Conservation (phyloP, 2,113 vertebrate species). For the Columbina picui region DNA sequence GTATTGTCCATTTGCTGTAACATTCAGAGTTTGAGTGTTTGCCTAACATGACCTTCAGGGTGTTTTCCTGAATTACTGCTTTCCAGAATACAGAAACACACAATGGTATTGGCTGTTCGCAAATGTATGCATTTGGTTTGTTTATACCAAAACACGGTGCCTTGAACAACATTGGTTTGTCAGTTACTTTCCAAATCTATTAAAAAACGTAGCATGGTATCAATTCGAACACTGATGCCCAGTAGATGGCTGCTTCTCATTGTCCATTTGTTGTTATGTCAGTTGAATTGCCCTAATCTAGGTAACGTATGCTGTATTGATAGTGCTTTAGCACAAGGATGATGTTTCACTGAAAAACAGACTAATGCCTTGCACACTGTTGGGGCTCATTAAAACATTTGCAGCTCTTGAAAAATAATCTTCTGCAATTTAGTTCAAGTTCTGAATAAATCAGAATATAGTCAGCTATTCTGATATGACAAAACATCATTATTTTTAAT, state of each 20-base stretch:
- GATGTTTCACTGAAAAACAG: background rate
- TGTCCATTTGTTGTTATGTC: background rate
- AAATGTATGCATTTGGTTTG: background rate
- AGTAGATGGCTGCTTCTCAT: background rate
- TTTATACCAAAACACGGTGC: background rate
- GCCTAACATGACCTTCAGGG: background rate
- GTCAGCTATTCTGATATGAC: background rate
- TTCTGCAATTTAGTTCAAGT: background rate
- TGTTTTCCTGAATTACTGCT: background rate
- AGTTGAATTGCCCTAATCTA: background rate
- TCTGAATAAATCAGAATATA: background rate
- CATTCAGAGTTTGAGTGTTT: background rate
- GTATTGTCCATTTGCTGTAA: accelerated
- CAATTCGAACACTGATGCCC: background rate
- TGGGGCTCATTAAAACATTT: background rate
- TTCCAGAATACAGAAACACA: background rate
- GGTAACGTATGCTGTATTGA: background rate
- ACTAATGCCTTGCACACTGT: background rate
- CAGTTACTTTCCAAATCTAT: background rate
- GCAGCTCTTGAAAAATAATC: background rate
- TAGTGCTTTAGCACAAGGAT: background rate
- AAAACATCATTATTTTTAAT: background rate
- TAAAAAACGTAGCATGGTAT: background rate
- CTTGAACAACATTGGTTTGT: background rate
- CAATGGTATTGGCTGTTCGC: background rate